Conservation (phyloP, 2,797 vertebrate species). For the Sebastes iracundus region DNA sequence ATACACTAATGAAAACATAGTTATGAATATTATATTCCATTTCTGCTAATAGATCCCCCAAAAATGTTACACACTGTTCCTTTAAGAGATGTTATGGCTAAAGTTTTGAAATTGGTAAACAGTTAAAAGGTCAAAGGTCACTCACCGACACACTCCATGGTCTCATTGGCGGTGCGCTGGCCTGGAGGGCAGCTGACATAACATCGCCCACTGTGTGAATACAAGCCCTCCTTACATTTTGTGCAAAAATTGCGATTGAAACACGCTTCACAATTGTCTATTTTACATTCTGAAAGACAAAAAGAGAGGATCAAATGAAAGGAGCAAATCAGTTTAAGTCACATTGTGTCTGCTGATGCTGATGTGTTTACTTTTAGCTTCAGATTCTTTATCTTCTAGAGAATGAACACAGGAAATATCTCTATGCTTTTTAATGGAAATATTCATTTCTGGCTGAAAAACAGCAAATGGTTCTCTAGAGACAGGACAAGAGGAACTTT, state of each 20-base stretch:
- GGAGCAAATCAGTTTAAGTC: conserved; percentile 15
- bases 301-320: conserved; percentile 47
- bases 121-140: conserved; percentile 28
- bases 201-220: conserved; percentile 96
- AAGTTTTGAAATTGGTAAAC: neutral
- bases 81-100: neutral
- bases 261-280: conserved; percentile 97
- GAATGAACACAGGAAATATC: neutral
- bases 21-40: too few relatives aligned
- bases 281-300: conserved; percentile 94
- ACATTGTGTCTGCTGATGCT: conserved; percentile 10
- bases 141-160: conserved; percentile 97
- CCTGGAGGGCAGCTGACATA: conserved; percentile 91
- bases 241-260: conserved; percentile 99
- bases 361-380: neutral
- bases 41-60: too few relatives aligned
- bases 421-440: neutral
- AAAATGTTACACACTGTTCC: too few relatives aligned
- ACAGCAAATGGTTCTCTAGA: conserved; percentile 22
- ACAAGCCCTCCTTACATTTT: conserved; percentile 97
- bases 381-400: neutral
- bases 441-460: conserved; percentile 16
- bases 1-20: too few relatives aligned
- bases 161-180: conserved; percentile 87
- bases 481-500: conserved; percentile 23